A percentile compares a stretch with the other conserved stretches of the same genome.
phyloP scores from a whole-genome alignment of 2,113 vertebrate genomes.

The Heterochromis multidens region DNA sequence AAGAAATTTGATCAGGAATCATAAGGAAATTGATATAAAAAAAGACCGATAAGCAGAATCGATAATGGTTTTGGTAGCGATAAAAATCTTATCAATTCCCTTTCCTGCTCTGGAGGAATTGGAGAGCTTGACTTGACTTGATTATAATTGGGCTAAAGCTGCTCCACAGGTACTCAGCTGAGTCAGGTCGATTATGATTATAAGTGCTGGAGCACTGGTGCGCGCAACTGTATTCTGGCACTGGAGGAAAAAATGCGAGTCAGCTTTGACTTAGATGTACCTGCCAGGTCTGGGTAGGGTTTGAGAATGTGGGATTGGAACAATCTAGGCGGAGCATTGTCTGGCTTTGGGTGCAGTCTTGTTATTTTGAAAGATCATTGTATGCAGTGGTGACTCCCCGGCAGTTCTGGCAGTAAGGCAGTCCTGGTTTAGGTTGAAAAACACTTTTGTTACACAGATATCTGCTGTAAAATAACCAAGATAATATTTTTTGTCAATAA shows the following conservation, averaged over 20 bases:
- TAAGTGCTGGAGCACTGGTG: background rate
- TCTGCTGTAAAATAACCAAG: background rate
- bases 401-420: background rate
- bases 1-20: background rate
- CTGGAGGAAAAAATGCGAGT: background rate
- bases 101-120: background rate
- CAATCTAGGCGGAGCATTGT: background rate
- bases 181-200: slow-evolving; percentile 7
- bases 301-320: background rate
- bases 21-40: background rate
- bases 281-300: background rate
- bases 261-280: background rate
- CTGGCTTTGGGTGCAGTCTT: background rate
- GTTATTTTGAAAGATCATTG: background rate
- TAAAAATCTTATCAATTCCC: background rate
- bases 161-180: slow-evolving; percentile 27
- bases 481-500: background rate
- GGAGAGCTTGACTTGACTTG: slow-evolving; percentile 22
- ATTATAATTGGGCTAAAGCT: slow-evolving; percentile 44
- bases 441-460: background rate
- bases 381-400: background rate
- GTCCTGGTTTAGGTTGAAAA: background rate
- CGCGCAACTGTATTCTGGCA: slow-evolving; percentile 12
- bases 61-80: background rate
- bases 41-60: background rate